Evolutionary conservation across 2,113 vertebrate genomes (phyloP), one percentile per base, ranked within the genome.

Genomic region (Muntiacus reevesi): DNA sequence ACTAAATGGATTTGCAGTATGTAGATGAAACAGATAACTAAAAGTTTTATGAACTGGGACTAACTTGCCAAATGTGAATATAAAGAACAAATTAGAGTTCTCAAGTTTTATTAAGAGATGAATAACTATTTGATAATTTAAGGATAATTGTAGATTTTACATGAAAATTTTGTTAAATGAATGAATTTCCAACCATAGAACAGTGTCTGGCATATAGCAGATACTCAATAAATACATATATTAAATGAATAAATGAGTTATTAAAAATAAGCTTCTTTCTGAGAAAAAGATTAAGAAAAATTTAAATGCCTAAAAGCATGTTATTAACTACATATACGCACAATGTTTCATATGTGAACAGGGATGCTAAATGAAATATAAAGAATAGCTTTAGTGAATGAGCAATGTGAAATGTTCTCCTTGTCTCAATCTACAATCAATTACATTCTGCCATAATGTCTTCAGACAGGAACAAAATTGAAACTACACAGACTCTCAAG

Each of bases 51-150:
- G 83, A 93, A 67, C 25, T 87, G 15, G 7, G 30, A 67, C 94
- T 74, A 76, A 71, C 78, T 90, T 64, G 89, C 62, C 74, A 96
- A 95, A 93, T 40, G 17, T 7, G 16, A 89, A 81, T 57, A 89
- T 55, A 81, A 92, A 97, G 3, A 67, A 92, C 12, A 93, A 62
- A 74, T 86, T 74, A 93, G 23, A 85, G 19, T 94, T 95, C 36
- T 62, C 57, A 54, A 84, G 57, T 64, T 85, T 47, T 79, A 78
- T 55, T 17, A 90, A 60, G 11, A 55, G 11, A 90, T 83, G n/a
- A 83, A 87, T 67, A 94, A 87, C 59, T 83, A 59, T 78, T 93
- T 92, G 47, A 94, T 64, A 78, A 71, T 85, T 95, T 78, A 87
- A 93, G 10, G 47, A 57, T 84, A 67, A 92, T 1, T 89, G 2